A percentile compares a stretch with the other conserved stretches of the same genome.
phyloP scores from a whole-genome alignment of 2,888 invertebrate genomes.

The Rhogogaster chlorosoma region DNA sequence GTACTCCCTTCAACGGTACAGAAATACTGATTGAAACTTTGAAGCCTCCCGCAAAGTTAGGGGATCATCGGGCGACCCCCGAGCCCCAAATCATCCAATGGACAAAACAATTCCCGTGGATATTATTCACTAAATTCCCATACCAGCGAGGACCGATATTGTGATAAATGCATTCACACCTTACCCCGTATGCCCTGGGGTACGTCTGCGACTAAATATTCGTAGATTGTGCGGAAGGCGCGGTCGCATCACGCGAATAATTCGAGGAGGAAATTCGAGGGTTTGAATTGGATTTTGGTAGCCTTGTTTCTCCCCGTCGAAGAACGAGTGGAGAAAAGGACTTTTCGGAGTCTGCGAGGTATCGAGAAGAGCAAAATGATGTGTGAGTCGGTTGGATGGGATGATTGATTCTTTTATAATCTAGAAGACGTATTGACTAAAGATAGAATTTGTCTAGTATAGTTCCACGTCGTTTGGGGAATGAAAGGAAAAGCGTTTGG shows the following conservation, averaged over 20 bases:
- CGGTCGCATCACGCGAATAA: background rate
- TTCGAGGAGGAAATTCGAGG: background rate
- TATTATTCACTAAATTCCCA: background rate
- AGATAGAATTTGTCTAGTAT: background rate
- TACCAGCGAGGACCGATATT: conserved; percentile 10
- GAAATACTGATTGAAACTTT: background rate
- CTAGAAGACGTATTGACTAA: background rate
- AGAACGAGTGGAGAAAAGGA: background rate
- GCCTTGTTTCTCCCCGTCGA: background rate
- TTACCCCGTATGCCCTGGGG: background rate
- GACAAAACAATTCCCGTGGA: conserved; percentile 10
- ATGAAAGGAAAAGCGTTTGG: background rate
- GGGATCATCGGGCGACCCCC: background rate
- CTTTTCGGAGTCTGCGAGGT: background rate
- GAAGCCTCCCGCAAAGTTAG: background rate
- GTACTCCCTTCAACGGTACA: background rate
- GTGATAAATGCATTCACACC: conserved; percentile 26
- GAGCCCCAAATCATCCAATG: background rate
- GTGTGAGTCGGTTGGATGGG: background rate
- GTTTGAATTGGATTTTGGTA: background rate
- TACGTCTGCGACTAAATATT: background rate
- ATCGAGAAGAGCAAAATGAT: background rate
- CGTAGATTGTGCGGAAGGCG: background rate
- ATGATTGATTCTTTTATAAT: background rate
- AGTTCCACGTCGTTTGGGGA: background rate